These are phyloP conservation scores for Nemapogon koenigi DNA, from an alignment of 2,888 invertebrate species.

Conservation along the genomic window DNA sequence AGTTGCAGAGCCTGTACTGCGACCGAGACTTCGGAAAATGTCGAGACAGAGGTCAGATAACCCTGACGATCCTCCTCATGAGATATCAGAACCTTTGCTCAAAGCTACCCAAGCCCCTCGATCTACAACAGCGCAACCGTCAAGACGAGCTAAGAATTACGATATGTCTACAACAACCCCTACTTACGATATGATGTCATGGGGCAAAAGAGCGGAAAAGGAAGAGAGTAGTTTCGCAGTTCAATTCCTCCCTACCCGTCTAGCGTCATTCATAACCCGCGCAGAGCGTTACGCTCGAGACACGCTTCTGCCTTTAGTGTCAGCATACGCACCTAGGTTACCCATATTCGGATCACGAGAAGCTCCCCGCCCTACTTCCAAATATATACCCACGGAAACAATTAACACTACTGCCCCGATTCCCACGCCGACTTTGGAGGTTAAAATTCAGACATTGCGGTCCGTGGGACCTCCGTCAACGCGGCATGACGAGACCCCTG, in stretches of 20 bases:
- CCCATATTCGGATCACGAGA: conserved; percentile 63
- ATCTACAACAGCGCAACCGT: conserved; percentile 25
- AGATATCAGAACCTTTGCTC: conserved; percentile 72
- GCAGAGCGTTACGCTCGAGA: conserved; percentile 83
- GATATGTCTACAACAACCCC: conserved; percentile 40
- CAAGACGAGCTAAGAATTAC: conserved; percentile 51
- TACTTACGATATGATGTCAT: conserved; percentile 36
- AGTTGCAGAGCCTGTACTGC: conserved; percentile 77
- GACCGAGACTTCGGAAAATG: conserved; percentile 65
- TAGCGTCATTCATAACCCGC: conserved; percentile 80
- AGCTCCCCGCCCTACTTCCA: conserved; percentile 54
- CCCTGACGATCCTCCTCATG: conserved; percentile 48
- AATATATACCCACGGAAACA: conserved; percentile 69
- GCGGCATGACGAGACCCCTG: conserved; percentile 42
- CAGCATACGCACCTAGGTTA: conserved; percentile 79
- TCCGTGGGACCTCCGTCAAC: conserved; percentile 50
- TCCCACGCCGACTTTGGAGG: conserved; percentile 55
- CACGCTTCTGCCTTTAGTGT: conserved; percentile 77
- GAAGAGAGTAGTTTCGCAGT: conserved; percentile 66
- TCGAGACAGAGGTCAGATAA: conserved; percentile 56
- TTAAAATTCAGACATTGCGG: conserved; percentile 53
- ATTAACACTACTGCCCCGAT: conserved; percentile 39
- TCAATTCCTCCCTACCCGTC: conserved; percentile 78
- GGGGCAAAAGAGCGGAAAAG: conserved; percentile 38
- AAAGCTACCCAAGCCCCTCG: conserved; percentile 49